phyloP scores from a whole-genome alignment of 53 echinoderm and acorn worm species.

The Pentamera pediparva region DNA sequence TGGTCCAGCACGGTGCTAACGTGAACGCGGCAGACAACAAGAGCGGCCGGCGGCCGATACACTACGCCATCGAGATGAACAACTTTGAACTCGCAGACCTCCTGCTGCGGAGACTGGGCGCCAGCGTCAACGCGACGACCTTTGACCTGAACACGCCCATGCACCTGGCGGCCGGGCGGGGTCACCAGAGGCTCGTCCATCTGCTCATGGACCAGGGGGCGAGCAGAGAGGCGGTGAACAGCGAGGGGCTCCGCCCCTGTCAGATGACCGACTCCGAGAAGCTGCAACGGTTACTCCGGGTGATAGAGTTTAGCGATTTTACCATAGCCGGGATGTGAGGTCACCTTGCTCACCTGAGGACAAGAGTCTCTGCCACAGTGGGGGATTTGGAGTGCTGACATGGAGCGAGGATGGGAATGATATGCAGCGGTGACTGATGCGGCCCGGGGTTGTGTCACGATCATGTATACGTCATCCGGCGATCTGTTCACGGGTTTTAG shows the following conservation, averaged over 20 bases:
- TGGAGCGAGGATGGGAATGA: too few species aligned
- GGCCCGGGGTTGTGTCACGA: too few species aligned
- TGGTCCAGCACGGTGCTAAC: constrained; percentile 54
- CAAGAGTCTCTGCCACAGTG: too few species aligned
- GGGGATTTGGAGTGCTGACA: too few species aligned
- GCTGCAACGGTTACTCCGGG: neutral
- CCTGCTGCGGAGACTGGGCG: constrained; percentile 46
- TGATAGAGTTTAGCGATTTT: constrained; percentile 14
- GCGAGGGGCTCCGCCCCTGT: constrained; percentile 60
- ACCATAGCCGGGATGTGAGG: constrained; percentile 10
- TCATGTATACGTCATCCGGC: too few species aligned
- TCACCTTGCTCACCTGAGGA: too few species aligned
- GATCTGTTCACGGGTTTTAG: too few species aligned
- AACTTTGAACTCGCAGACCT: constrained; percentile 44
- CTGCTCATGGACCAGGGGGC: constrained; percentile 60
- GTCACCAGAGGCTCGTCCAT: constrained; percentile 28
- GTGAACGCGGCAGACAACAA: constrained; percentile 82
- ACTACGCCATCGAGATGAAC: constrained; percentile 70
- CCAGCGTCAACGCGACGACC: constrained; percentile 72
- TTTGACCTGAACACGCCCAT: constrained; percentile 84
- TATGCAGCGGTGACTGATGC: too few species aligned
- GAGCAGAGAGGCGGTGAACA: constrained; percentile 60
- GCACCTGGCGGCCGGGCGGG: constrained; percentile 81
- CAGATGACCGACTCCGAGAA: constrained; percentile 41
- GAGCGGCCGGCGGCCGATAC: constrained; percentile 80